These are phyloP conservation scores for Leucoma salicis DNA, from an alignment of 2,888 invertebrate species.

Conservation along the genomic window DNA sequence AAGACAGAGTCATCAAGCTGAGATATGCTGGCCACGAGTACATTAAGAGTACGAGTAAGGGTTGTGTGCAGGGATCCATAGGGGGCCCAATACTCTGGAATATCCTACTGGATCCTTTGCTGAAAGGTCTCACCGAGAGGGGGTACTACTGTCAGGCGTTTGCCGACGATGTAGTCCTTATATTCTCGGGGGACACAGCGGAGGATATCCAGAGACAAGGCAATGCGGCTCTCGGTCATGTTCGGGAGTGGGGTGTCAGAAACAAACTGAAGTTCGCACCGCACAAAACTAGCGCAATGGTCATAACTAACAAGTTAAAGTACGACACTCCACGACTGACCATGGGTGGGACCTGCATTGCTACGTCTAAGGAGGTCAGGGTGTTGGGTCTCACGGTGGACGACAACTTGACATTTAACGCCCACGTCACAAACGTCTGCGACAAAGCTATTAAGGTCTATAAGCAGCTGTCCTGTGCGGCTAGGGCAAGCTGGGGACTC, in stretches of 20 bases:
- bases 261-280: slow-evolving; percentile 9
- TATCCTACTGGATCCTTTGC: not conserved
- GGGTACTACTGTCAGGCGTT: not conserved
- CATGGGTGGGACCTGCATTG: not conserved
- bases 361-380: not conserved
- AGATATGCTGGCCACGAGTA: not conserved
- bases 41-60: not conserved
- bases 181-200: not conserved
- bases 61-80: not conserved
- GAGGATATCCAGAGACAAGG: slow-evolving; percentile 11
- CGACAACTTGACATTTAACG: not conserved
- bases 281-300: slow-evolving; percentile 1
- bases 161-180: not conserved
- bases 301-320: not conserved
- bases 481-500: slow-evolving; percentile 82
- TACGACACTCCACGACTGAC: not conserved
- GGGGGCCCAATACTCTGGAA: not conserved
- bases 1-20: not conserved
- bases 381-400: not conserved
- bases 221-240: slow-evolving; percentile 8
- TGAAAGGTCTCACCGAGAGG: not conserved
- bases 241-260: slow-evolving; percentile 7
- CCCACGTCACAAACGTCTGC: slow-evolving; percentile 15
- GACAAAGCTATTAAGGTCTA: not conserved
- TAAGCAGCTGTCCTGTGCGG: not conserved